These are phyloP conservation scores for Sinopyrophorus schimmeli DNA, from an alignment of 2,888 invertebrate genomes.

Conservation along the genomic window DNA sequence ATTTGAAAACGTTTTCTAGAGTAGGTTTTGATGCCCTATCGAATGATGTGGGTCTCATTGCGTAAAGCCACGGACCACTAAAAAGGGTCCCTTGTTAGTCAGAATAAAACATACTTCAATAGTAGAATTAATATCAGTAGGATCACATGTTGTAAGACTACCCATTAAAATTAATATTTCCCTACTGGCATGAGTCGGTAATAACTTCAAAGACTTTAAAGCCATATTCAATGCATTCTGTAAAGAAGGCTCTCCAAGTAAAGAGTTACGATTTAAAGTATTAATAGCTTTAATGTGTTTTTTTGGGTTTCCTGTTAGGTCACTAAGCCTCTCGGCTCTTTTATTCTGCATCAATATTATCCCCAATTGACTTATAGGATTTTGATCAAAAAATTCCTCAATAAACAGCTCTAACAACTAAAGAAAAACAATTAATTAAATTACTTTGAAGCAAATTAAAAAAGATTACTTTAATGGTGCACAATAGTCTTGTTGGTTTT, in stretches of 20 bases:
- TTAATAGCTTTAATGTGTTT: conserved; percentile 76
- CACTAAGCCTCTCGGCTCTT: conserved; percentile 88
- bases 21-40: too few species aligned
- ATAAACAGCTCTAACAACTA: conserved; percentile 91
- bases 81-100: too few species aligned
- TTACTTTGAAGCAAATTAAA: conserved; percentile 6
- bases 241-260: conserved; percentile 92
- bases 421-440: conserved; percentile 43
- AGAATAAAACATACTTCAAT: conserved; percentile 63
- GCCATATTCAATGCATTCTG: conserved; percentile 95
- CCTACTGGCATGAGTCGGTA: conserved; percentile 93
- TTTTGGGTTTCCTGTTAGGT: conserved; percentile 83
- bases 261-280: conserved; percentile 65
- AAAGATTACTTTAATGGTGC: conserved; percentile 76
- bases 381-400: conserved; percentile 97
- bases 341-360: conserved; percentile 90
- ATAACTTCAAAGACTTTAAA: conserved; percentile 76
- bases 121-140: conserved; percentile 85
- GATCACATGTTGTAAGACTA: conserved; percentile 96
- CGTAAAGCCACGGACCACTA: too few species aligned
- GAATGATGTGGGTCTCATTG: too few species aligned
- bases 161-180: conserved; percentile 92
- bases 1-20: too few species aligned
- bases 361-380: conserved; percentile 97
- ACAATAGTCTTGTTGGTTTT: conserved; percentile 88